These are phyloP conservation scores for Unio delphinus DNA, from an alignment of 2,888 invertebrate genomes.

Conservation along the genomic window DNA sequence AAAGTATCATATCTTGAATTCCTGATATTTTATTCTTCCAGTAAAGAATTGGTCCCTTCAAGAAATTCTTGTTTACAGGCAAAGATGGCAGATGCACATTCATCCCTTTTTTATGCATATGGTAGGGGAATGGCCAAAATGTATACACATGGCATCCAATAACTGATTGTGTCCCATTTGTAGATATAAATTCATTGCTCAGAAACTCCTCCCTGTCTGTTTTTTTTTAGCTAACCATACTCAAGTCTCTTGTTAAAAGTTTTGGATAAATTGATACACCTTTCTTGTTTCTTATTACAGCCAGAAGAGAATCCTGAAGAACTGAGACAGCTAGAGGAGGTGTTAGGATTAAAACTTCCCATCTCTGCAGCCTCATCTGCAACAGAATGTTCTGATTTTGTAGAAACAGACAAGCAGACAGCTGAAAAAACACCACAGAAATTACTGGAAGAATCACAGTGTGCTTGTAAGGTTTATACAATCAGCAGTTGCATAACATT, in stretches of 20 bases:
- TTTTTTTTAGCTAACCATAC: too few relatives aligned
- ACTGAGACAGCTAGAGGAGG: constrained; percentile 37
- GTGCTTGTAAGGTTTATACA: background rate
- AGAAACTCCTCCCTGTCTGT: background rate
- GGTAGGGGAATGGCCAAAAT: too few relatives aligned
- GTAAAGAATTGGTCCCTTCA: too few relatives aligned
- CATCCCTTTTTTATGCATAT: too few relatives aligned
- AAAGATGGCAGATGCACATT: too few relatives aligned
- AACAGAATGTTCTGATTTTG: background rate
- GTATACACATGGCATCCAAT: background rate
- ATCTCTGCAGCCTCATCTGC: constrained; percentile 8
- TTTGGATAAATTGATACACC: too few relatives aligned
- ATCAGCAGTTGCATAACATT: background rate
- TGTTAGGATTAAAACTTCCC: constrained; percentile 40
- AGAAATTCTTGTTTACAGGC: too few relatives aligned
- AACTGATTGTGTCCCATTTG: background rate
- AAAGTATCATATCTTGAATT: too few relatives aligned
- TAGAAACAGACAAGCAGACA: background rate
- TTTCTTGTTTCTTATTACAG: constrained; percentile 14
- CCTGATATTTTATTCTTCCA: too few relatives aligned
- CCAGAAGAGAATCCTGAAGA: constrained; percentile 44
- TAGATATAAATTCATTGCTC: background rate
- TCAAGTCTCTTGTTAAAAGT: too few relatives aligned
- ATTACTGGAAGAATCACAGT: background rate
- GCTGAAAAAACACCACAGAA: constrained; percentile 1